phyloP scores from a whole-genome alignment of 2,888 invertebrate species.

The Sclerodermus sp. region DNA sequence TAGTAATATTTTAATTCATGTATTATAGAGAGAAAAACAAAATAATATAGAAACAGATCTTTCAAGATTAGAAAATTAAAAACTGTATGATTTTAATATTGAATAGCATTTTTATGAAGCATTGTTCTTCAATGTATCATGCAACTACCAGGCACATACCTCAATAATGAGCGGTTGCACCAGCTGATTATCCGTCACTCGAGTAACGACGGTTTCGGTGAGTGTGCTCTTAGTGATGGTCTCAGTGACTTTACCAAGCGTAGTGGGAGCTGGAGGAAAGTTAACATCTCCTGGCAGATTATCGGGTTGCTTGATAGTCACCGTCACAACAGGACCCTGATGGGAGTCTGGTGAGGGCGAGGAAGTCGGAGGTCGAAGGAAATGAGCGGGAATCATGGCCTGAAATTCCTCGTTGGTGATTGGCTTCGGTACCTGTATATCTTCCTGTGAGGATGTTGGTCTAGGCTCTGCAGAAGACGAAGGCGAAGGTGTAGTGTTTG shows the following conservation, averaged over 20 bases:
- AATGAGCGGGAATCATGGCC: conserved; percentile 92
- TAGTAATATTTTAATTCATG: not conserved
- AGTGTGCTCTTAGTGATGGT: conserved; percentile 94
- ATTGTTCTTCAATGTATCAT: conserved; percentile 14
- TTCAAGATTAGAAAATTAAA: conserved; percentile 2
- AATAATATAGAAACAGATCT: no score
- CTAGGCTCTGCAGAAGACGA: conserved; percentile 24
- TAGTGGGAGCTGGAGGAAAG: conserved; percentile 81
- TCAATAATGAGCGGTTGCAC: conserved; percentile 84
- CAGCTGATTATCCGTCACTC: conserved; percentile 90
- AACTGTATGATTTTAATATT: not conserved
- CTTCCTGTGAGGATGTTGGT: conserved; percentile 55
- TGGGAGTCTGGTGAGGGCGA: conserved; percentile 56
- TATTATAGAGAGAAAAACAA: conserved; percentile 4
- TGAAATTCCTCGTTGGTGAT: conserved; percentile 93
- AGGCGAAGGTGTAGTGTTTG: conserved; percentile 17
- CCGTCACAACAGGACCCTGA: conserved; percentile 69
- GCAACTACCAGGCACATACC: conserved; percentile 65
- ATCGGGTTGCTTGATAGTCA: conserved; percentile 78
- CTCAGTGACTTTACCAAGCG: conserved; percentile 87
- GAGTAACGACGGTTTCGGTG: conserved; percentile 92
- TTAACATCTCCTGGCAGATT: conserved; percentile 69
- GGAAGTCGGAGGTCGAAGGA: conserved; percentile 65
- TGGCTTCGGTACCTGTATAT: conserved; percentile 74
- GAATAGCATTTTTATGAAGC: not conserved